Evolutionary conservation across 2,797 vertebrate genomes (phyloP).

Genomic region (Semotilus atromaculatus): DNA sequence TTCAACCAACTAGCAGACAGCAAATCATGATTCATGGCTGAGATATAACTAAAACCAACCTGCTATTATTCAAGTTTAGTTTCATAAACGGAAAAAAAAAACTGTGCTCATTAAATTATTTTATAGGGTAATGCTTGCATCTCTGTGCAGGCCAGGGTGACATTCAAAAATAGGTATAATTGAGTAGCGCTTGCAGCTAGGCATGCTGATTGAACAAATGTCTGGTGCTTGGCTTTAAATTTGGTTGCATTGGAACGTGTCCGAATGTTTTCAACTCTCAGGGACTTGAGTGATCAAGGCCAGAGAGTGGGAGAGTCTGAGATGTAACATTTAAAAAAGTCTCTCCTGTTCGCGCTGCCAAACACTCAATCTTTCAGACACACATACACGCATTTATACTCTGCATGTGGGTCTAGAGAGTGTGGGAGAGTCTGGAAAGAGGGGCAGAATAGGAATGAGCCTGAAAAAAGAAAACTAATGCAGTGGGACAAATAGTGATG

Average conservation of each 20-base stretch:
- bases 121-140: background rate
- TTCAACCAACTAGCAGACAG: background rate
- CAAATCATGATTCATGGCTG: background rate
- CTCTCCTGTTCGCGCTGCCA: background rate
- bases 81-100: background rate
- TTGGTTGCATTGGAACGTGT: background rate
- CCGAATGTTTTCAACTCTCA: background rate
- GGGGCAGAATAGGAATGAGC: slow-evolving; percentile 42
- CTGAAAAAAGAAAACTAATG: background rate
- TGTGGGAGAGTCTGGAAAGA: slow-evolving; percentile 21
- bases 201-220: background rate
- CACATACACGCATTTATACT: slow-evolving; percentile 20
- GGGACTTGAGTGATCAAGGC: slow-evolving; percentile 8
- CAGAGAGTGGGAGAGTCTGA: slow-evolving; percentile 28
- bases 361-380: slow-evolving; percentile 23
- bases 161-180: background rate
- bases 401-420: slow-evolving; percentile 26
- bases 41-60: background rate
- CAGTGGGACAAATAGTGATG: background rate
- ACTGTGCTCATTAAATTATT: background rate
- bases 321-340: slow-evolving; percentile 26
- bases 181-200: background rate
- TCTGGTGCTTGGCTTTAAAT: background rate
- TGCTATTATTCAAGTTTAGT: background rate
- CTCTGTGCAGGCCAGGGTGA: background rate